These are phyloP conservation scores for Budorcas taxicolor DNA, from an alignment of 2,113 vertebrate species.

Conservation along the genomic window DNA sequence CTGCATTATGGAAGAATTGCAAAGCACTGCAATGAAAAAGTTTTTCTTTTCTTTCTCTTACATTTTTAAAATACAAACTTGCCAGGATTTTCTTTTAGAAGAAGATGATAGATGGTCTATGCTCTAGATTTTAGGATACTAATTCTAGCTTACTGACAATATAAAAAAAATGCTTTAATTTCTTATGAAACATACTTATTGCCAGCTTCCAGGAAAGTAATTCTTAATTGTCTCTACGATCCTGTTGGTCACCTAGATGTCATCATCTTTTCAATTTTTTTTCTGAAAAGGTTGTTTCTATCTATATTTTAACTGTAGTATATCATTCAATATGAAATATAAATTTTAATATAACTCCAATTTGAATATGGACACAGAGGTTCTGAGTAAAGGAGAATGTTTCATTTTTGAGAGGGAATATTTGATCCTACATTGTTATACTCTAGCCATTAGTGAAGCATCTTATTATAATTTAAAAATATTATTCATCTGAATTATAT, in stretches of 20 bases:
- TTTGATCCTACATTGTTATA: not conserved
- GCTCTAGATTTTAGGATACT: not conserved
- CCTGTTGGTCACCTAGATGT: not conserved
- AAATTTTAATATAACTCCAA: not conserved
- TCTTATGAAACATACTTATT: not conserved
- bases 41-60: not conserved
- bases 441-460: not conserved
- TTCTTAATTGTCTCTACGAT: not conserved
- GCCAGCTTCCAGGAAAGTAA: not conserved
- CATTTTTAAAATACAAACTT: not conserved
- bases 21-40: not conserved
- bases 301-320: not conserved
- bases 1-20: not conserved
- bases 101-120: not conserved
- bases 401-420: not conserved
- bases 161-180: not conserved
- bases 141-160: not conserved
- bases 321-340: not conserved
- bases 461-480: not conserved
- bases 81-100: not conserved
- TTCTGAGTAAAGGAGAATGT: not conserved
- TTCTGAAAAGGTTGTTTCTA: not conserved
- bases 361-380: not conserved
- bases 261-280: not conserved
- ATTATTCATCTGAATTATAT: not conserved